phyloP scores from a whole-genome alignment of 1,140 invertebrate genomes.

The Lordiphosa clarofinis region DNA sequence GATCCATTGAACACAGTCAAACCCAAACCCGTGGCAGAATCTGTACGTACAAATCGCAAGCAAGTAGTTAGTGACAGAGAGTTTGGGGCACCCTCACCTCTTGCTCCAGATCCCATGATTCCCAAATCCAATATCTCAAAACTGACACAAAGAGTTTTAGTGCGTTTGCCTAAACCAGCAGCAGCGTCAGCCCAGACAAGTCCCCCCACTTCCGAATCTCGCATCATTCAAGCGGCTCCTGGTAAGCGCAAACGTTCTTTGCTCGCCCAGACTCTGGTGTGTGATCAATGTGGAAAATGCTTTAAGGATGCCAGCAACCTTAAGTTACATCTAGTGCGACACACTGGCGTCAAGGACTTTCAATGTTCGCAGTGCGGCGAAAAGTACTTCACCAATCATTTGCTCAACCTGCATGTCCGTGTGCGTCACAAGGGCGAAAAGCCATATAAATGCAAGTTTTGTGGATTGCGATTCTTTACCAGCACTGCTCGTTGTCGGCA shows the following conservation, averaged over 20 bases:
- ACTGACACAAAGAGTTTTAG: too few relatives aligned
- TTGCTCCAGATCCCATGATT: too few relatives aligned
- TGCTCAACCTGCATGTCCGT: constrained; percentile 27
- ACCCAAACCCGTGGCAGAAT: too few relatives aligned
- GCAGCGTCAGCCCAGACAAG: too few relatives aligned
- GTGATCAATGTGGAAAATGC: constrained; percentile 27
- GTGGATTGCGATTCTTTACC: constrained; percentile 24
- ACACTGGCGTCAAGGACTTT: constrained; percentile 28
- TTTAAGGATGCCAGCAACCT: constrained; percentile 30
- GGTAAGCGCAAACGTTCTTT: not conserved
- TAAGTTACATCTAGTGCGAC: constrained; percentile 25
- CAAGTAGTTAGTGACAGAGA: too few relatives aligned
- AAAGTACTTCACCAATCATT: constrained; percentile 18
- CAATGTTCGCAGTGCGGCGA: constrained; percentile 19
- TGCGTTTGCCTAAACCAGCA: too few relatives aligned
- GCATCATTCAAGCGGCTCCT: not conserved
- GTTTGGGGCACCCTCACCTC: too few relatives aligned
- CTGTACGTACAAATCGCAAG: too few relatives aligned
- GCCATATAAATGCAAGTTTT: constrained; percentile 35
- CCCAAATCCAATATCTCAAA: too few relatives aligned
- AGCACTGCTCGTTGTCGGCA: constrained; percentile 23
- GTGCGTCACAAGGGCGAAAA: constrained; percentile 33
- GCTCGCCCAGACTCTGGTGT: not conserved
- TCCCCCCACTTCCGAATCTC: not conserved
- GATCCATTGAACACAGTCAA: constrained; percentile 2